Conservation (phyloP, 2,797 vertebrate genomes). For the Carcharodon carcharias region DNA sequence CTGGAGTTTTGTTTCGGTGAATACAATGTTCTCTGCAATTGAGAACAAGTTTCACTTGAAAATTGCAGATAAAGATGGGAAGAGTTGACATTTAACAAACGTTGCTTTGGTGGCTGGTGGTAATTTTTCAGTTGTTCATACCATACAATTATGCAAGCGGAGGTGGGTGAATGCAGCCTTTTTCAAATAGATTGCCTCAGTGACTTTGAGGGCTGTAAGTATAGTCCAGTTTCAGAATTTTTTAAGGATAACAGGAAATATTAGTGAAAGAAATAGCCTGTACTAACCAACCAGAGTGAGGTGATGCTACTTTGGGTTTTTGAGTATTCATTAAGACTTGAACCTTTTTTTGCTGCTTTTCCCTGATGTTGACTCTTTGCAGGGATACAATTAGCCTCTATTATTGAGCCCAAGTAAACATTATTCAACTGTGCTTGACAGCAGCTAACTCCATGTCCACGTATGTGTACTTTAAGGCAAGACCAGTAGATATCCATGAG, state of each 20-base stretch:
- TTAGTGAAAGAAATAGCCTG: not conserved
- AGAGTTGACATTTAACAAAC: constrained; percentile 28
- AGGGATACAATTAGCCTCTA: not conserved
- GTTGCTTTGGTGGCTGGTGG: constrained; percentile 15
- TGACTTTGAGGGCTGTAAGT: not conserved
- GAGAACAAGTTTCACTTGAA: constrained; percentile 12
- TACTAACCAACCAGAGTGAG: not conserved
- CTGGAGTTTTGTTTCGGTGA: constrained; percentile 15
- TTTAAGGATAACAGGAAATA: not conserved
- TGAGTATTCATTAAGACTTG: not conserved
- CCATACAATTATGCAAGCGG: not conserved
- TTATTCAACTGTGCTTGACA: not conserved
- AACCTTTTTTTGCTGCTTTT: not conserved
- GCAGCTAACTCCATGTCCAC: not conserved
- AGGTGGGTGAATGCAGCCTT: not conserved
- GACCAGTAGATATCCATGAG: not conserved
- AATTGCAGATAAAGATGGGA: not conserved
- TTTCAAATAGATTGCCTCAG: not conserved
- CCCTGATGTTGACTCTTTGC: not conserved
- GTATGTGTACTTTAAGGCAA: not conserved
- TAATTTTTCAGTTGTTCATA: constrained; percentile 4
- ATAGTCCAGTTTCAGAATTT: not conserved
- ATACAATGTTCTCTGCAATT: not conserved
- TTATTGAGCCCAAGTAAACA: not conserved
- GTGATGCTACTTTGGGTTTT: not conserved